Conservation (phyloP, 2,113 vertebrate genomes). For the Malurus alboscapulatus region DNA sequence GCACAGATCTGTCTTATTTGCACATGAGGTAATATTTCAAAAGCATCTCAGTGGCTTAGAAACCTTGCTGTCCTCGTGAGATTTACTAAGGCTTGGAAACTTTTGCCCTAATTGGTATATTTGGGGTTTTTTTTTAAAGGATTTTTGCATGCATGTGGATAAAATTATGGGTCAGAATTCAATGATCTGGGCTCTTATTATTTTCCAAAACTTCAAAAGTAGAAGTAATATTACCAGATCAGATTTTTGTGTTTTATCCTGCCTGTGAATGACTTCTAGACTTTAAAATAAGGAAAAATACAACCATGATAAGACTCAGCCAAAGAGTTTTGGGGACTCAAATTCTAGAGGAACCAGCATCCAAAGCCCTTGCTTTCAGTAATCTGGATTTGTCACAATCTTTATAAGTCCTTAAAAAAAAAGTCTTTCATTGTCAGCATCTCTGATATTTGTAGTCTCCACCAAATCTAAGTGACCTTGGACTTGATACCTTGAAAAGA, state of each 20-base stretch:
- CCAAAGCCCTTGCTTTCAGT: not conserved
- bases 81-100: not conserved
- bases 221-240: not conserved
- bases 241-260: not conserved
- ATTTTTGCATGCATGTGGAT: not conserved
- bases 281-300: not conserved
- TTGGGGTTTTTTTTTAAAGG: not conserved
- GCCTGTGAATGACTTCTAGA: not conserved
- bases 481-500: not conserved
- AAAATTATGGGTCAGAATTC: not conserved
- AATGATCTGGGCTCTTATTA: not conserved
- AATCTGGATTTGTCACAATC: not conserved
- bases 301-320: not conserved
- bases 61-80: not conserved
- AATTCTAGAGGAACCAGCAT: not conserved
- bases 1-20: not conserved
- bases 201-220: not conserved
- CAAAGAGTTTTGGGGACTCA: not conserved
- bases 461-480: constrained; percentile 4
- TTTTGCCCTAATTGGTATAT: not conserved
- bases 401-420: not conserved
- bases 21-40: constrained; percentile 27
- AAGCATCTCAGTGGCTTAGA: constrained; percentile 27
- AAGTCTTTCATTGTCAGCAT: not conserved
- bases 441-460: constrained; percentile 43